Conservation (phyloP, 2,888 invertebrate genomes). For the Pimpla rufipes region DNA sequence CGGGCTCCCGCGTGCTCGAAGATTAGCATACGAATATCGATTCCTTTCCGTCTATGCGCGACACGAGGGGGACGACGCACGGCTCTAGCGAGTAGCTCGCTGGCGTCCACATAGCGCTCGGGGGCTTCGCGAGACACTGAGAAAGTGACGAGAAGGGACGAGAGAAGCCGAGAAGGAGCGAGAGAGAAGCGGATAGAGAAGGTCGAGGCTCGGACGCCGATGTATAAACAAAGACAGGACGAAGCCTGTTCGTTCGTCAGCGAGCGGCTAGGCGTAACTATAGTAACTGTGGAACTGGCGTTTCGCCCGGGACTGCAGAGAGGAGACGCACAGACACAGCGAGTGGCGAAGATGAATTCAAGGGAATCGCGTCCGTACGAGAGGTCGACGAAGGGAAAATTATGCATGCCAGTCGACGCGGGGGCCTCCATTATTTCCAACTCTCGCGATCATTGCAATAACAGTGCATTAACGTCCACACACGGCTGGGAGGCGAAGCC, state of each 20-base stretch:
- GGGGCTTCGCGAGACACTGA: conserved; percentile 19
- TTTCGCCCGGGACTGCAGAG: background rate
- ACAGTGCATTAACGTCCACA: conserved; percentile 72
- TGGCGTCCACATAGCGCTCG: conserved; percentile 47
- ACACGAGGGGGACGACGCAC: conserved; percentile 16
- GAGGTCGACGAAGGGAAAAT: conserved; percentile 62
- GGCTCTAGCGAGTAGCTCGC: no score
- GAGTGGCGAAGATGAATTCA: background rate
- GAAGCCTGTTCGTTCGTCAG: background rate
- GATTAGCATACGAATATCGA: conserved; percentile 52
- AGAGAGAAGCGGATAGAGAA: background rate
- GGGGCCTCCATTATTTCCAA: conserved; percentile 9
- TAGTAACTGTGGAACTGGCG: background rate
- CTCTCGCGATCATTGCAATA: conserved; percentile 73
- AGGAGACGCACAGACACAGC: background rate
- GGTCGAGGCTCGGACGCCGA: conserved; percentile 2
- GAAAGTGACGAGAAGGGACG: conserved; percentile 31
- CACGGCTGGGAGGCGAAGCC: conserved; percentile 21
- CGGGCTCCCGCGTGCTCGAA: conserved; percentile 7
- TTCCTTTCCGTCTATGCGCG: conserved; percentile 22
- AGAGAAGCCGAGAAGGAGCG: background rate
- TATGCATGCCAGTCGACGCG: conserved; percentile 42
- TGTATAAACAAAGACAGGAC: conserved; percentile 6
- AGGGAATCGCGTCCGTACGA: conserved; percentile 14
- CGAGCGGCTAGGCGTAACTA: background rate